Evolutionary conservation across 92 coral and sea anemone genomes (phyloP), one percentile per base, ranked within the genome.

Genomic region (Palythoa grandis): DNA sequence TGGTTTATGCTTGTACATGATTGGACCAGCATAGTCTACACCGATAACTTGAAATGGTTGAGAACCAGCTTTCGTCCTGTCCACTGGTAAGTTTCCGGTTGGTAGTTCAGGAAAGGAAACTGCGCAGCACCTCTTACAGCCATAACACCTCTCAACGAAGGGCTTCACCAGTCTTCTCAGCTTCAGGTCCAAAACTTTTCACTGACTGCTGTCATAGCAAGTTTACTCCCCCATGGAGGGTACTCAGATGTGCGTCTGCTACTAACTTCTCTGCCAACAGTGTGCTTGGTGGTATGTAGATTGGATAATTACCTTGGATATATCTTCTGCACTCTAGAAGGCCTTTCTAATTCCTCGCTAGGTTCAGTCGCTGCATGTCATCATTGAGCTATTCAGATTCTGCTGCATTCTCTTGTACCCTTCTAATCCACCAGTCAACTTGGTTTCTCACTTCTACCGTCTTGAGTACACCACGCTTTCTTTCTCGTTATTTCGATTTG

Each of bases 141-240:
- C n/a, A n/a, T n/a, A n/a, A n/a, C n/a, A n/a, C n/a, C n/a, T n/a
- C n/a, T n/a, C n/a, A n/a, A n/a, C n/a, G n/a, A n/a, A n/a, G n/a
- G n/a, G n/a, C n/a, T n/a, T n/a, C n/a, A n/a, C n/a, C n/a, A n/a
- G n/a, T n/a, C n/a, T n/a, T n/a, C n/a, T n/a, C n/a, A n/a, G n/a
- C n/a, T n/a, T n/a, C n/a, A n/a, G n/a, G n/a, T n/a, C n/a, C n/a
- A n/a, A n/a, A n/a, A n/a, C n/a, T 76, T 73, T 61, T 63, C 88
- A 58, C 83, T 10, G 40, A 75, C 58, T 11, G 29, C 70, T 70
- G 75, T n/a, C n/a, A n/a, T n/a, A n/a, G n/a, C n/a, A n/a, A n/a
- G n/a, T 72, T 76, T 15, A 66, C 77, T 86, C 84, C 84, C 63
- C 82, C 88, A 60, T 85, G 88, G 73, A 58, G 70, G 11, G 82